Conservation (phyloP, 2,797 vertebrate species). For the Oceanodroma leucorhoa region DNA sequence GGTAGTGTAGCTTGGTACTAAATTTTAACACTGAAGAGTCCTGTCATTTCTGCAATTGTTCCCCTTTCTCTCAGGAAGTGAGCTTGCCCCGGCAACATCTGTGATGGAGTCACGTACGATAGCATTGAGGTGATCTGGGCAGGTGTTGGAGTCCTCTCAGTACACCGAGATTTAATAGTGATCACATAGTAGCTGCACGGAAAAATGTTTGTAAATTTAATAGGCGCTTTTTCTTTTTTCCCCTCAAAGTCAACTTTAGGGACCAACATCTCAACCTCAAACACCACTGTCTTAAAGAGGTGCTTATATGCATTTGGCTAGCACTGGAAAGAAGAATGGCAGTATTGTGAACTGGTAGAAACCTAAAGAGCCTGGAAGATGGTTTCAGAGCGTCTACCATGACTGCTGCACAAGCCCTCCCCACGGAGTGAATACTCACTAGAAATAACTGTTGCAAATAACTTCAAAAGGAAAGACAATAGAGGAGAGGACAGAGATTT, state of each 20-base stretch:
- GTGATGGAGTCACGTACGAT: not conserved
- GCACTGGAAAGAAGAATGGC: not conserved
- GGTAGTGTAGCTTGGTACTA: not conserved
- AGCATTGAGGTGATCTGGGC: not conserved
- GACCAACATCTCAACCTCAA: not conserved
- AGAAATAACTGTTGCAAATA: not conserved
- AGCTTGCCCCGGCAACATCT: not conserved
- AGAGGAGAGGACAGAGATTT: not conserved
- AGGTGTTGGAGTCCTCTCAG: not conserved
- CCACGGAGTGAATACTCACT: not conserved
- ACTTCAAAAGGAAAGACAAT: constrained; percentile 18
- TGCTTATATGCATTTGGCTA: not conserved
- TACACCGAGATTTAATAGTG: not conserved
- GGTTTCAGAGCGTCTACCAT: not conserved
- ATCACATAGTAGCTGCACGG: rapidly evolving
- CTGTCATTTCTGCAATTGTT: not conserved
- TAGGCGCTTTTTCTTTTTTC: rapidly evolving
- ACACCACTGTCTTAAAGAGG: not conserved
- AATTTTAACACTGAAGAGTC: not conserved
- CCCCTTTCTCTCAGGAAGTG: not conserved
- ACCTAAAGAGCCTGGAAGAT: not conserved
- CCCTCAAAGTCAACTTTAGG: not conserved
- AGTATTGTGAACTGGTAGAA: not conserved
- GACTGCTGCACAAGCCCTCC: not conserved
- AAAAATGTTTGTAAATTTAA: not conserved